Percentiles rank a stretch among this genome's conserved stretches.
phyloP scores from a whole-genome alignment of 2,888 invertebrate genomes.

The Drosophila ezoana region DNA sequence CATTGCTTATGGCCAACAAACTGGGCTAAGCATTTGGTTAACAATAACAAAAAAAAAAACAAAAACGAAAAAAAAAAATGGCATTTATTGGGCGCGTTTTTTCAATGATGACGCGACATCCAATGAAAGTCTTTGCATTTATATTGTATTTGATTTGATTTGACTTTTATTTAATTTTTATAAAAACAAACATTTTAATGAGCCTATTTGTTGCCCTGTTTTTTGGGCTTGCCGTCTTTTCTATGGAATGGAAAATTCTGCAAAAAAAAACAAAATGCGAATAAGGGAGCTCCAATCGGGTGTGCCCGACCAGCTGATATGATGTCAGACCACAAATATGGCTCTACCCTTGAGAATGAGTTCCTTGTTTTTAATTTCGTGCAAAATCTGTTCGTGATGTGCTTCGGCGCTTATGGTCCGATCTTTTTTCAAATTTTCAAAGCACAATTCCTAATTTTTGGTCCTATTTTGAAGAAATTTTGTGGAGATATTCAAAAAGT shows the following conservation, averaged over 20 bases:
- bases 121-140: constrained; percentile 57
- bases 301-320: no score
- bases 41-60: constrained; percentile 35
- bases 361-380: no score
- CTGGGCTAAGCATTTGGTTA: constrained; percentile 51
- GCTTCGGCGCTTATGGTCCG: no score
- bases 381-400: no score
- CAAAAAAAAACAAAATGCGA: constrained; percentile 9
- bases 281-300: no score
- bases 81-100: constrained; percentile 48
- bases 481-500: no score
- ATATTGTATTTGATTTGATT: constrained; percentile 48
- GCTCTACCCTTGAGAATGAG: no score
- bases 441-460: no score
- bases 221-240: constrained; percentile 59
- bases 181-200: constrained; percentile 49
- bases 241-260: constrained; percentile 62
- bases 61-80: constrained; percentile 20
- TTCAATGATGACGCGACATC: constrained; percentile 53
- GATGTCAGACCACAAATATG: no score
- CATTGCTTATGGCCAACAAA: constrained; percentile 28
- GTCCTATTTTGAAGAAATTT: no score
- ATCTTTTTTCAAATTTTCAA: no score
- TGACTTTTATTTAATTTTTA: constrained; percentile 46
- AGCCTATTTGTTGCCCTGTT: constrained; percentile 49